These are phyloP conservation scores for Tetrao urogallus DNA, from an alignment of 2,113 vertebrate genomes.

Conservation along the genomic window DNA sequence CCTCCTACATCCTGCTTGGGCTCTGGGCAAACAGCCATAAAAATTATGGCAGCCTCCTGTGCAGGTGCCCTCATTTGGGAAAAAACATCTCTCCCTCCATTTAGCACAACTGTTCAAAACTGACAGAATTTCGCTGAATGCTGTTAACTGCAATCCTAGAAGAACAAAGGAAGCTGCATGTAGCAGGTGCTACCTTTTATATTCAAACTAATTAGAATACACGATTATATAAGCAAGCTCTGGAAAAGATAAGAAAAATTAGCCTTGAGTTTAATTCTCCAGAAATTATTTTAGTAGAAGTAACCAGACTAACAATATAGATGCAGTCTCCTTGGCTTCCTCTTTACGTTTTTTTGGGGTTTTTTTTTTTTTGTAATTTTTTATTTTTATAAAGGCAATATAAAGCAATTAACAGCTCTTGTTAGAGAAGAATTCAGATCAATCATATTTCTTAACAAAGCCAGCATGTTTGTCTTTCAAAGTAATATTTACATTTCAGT, in stretches of 20 bases:
- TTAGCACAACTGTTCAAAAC: conserved; percentile 3
- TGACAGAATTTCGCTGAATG: background rate
- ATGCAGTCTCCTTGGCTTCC: background rate
- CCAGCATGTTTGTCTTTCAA: background rate
- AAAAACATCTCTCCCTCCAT: background rate
- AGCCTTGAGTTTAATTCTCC: background rate
- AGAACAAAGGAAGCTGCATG: conserved; percentile 12
- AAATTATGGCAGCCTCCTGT: background rate
- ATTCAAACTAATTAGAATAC: background rate
- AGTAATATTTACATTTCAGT: conserved; percentile 19
- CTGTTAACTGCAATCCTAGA: background rate
- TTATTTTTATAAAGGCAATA: background rate
- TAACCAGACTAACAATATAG: background rate
- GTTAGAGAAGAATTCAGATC: background rate
- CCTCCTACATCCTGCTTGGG: background rate
- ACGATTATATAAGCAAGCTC: background rate
- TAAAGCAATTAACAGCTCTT: background rate
- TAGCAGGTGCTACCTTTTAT: background rate
- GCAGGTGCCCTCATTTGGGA: background rate
- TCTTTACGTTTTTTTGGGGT: background rate
- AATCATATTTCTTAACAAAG: conserved; percentile 17
- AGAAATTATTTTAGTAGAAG: background rate
- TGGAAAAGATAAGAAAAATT: background rate
- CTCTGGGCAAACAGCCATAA: background rate
- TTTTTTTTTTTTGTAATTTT: background rate